Evolutionary conservation across 2,797 vertebrate species (phyloP).

Genomic region (Urosaurus nigricauda): DNA sequence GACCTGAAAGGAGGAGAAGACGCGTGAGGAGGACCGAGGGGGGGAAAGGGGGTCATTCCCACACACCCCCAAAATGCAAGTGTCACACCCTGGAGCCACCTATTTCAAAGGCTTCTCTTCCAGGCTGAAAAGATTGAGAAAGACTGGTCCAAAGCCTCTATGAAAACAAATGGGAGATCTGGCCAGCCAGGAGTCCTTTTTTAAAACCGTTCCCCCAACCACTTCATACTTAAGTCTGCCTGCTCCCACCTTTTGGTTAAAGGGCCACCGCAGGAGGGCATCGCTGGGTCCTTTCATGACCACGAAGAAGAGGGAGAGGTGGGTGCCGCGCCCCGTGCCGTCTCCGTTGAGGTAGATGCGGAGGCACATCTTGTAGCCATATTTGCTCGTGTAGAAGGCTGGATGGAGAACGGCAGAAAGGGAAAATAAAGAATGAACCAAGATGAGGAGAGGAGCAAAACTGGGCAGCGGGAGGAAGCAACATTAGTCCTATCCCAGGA

Average conservation of each 20-base stretch:
- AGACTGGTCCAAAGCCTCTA: too few species aligned
- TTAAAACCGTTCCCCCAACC: too few species aligned
- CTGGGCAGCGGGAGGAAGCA: too few species aligned
- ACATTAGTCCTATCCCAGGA: too few species aligned
- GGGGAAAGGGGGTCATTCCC: too few species aligned
- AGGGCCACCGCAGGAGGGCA: constrained; percentile 94
- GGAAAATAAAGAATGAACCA: accelerated
- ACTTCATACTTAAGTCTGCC: too few species aligned
- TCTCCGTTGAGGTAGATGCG: constrained; percentile 96
- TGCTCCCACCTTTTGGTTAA: constrained; percentile 93
- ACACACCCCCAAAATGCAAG: not conserved
- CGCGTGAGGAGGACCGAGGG: not conserved
- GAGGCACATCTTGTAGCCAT: constrained; percentile 98
- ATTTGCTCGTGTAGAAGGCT: constrained; percentile 98
- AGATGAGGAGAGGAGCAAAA: not conserved
- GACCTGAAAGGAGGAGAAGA: constrained; percentile 80
- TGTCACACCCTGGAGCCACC: too few species aligned
- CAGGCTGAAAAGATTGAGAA: too few species aligned
- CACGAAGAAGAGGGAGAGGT: constrained; percentile 96
- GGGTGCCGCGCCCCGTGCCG: constrained; percentile 90
- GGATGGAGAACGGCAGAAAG: not conserved
- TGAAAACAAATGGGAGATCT: too few species aligned
- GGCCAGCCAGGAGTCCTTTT: too few species aligned
- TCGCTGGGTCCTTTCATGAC: constrained; percentile 95
- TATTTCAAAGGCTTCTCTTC: too few species aligned